Base-by-base conservation (phyloP, 2,113 vertebrate species). In the Lepisosteus oculatus region DNA sequence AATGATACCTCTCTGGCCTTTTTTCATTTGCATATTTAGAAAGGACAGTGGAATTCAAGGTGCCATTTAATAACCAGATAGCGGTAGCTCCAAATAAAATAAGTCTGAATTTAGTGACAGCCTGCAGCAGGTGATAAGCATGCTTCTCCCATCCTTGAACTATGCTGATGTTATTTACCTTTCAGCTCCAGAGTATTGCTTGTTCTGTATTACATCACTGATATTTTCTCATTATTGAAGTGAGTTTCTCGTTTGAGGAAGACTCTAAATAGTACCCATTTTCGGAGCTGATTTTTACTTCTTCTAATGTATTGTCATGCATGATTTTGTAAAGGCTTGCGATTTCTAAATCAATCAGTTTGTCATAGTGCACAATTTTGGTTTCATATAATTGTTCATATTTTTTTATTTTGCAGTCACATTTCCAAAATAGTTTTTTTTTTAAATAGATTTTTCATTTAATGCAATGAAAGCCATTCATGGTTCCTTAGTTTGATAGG, bases 121-220 rank as follows among this genome's bases (percentile, higher is more conserved):
- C 14, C 68, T 67, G 67, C 43, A 42, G 65, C 3, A 3, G 2
- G 55, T 56, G 64, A 67, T 62, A 62, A 75, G 64, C 17, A 42
- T 0, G 13, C 29, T 43, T 29, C 29, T 59, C 51, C 44, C 17
- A 14, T 55, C 66, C 29, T 17, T 13, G 17, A 0, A 12, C 65
- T 41, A 6, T n/a, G 11, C 11, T 8, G 17, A 8, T 42, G n/a
- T 56, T 43, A 72, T 59, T 41, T 29, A 45, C 55, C 8, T 67
- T 55, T 47, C 63, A 13, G 9, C 41, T 67, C 43, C 14, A 47
- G 29, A 47, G 3, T 13, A 66, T 72, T 72, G 43, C 14, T 63
- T 57, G 55, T 44, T 68, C 69, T 61, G 43, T 41, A 67, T 54
- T 72, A 11, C 41, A 65, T 12, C 65, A 8, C 55, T 47, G 63